Percentiles rank a stretch among this genome's conserved stretches.
phyloP scores from a whole-genome alignment of 2,113 vertebrate species.

The Ranitomeya variabilis region DNA sequence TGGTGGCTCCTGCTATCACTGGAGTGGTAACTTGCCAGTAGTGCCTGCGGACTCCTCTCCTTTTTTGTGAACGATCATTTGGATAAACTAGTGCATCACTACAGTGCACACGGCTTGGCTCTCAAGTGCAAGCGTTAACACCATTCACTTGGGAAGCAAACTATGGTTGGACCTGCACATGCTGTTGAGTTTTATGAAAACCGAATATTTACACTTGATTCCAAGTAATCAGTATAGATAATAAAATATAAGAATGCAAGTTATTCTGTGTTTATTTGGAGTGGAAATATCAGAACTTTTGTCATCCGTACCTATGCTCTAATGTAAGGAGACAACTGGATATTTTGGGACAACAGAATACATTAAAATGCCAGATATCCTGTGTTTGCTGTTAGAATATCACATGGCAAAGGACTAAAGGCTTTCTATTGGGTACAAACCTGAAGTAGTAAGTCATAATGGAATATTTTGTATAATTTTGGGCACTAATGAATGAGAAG shows the following conservation, averaged over 20 bases:
- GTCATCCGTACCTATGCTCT: not conserved
- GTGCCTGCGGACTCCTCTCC: not conserved
- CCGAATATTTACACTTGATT: slow-evolving; percentile 21
- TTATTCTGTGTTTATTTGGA: not conserved
- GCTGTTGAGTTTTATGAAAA: not conserved
- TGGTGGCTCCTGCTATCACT: not conserved
- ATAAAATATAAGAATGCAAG: not conserved
- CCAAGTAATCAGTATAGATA: not conserved
- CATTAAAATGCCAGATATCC: too few species aligned
- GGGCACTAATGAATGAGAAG: too few species aligned
- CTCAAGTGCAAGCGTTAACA: not conserved
- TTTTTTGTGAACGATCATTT: not conserved
- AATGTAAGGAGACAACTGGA: too few species aligned
- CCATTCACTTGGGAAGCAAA: slow-evolving; percentile 11
- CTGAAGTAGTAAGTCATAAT: too few species aligned
- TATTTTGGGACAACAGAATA: too few species aligned
- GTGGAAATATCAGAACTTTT: not conserved
- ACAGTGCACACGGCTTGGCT: slow-evolving; percentile 7
- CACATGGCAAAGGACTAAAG: too few species aligned
- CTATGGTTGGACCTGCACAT: slow-evolving; percentile 22
- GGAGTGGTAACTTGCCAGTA: not conserved
- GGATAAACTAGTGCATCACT: slow-evolving; percentile 16
- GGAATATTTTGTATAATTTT: too few species aligned
- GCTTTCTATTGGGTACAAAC: too few species aligned
- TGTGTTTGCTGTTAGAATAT: too few species aligned